These are phyloP conservation scores for Synchiropus splendidus DNA, from an alignment of 2,113 vertebrate species.

Conservation along the genomic window DNA sequence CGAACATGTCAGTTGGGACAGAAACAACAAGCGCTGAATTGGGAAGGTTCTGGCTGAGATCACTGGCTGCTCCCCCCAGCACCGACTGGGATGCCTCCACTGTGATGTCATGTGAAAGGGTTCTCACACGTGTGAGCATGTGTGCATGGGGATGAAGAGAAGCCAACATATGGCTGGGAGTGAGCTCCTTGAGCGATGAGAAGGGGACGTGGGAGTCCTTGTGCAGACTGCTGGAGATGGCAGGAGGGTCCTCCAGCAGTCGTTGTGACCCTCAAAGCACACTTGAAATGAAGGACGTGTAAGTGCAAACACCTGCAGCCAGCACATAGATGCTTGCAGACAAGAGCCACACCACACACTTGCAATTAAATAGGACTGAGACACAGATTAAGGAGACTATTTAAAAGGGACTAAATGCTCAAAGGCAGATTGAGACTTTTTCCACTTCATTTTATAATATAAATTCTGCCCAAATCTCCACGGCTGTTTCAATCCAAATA, in stretches of 20 bases:
- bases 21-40: constrained; percentile 61
- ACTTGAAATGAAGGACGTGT: constrained; percentile 7
- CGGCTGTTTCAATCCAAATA: too few species aligned
- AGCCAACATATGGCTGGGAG: constrained; percentile 64
- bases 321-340: too few species aligned
- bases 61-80: constrained; percentile 58
- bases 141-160: constrained; percentile 39
- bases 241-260: constrained; percentile 10
- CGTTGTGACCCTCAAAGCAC: background rate
- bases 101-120: constrained; percentile 39
- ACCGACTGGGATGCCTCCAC: constrained; percentile 52
- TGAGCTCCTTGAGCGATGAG: constrained; percentile 31
- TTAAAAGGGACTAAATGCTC: too few species aligned
- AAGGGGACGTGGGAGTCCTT: constrained; percentile 10
- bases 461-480: too few species aligned
- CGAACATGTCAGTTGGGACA: constrained; percentile 18
- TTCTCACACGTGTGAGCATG: constrained; percentile 6
- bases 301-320: too few species aligned
- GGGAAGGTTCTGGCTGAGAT: constrained; percentile 29
- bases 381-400: too few species aligned
- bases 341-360: too few species aligned
- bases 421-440: too few species aligned
- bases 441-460: too few species aligned
- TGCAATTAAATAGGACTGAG: too few species aligned
- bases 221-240: constrained; percentile 8